These are phyloP conservation scores for Diplazon laetatorius DNA, from an alignment of 2,888 invertebrate genomes.

Conservation along the genomic window DNA sequence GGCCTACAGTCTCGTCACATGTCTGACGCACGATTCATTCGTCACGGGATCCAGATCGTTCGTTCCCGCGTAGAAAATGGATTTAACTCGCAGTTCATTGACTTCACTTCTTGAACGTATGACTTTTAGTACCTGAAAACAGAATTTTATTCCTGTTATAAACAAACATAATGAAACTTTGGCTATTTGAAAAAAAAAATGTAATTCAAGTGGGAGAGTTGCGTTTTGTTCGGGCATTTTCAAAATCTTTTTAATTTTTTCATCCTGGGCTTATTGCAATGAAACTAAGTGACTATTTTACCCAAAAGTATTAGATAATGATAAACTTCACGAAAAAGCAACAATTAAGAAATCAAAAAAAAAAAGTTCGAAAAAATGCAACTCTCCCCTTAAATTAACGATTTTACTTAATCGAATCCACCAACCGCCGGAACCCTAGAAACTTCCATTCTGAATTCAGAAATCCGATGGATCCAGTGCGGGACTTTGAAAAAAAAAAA, in stretches of 20 bases:
- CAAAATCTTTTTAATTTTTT: conserved; percentile 1
- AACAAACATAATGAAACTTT: too few relatives aligned
- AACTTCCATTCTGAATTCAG: conserved; percentile 45
- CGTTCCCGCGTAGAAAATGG: conserved; percentile 43
- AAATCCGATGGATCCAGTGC: conserved; percentile 29
- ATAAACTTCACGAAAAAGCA: too few relatives aligned
- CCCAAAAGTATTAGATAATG: too few relatives aligned
- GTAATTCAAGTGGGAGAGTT: too few relatives aligned
- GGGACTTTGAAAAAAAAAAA: conserved; percentile 55
- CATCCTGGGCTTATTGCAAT: too few relatives aligned
- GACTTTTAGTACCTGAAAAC: conserved; percentile 48
- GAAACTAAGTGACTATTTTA: too few relatives aligned
- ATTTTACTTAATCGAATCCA: conserved; percentile 55
- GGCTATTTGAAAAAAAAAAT: too few relatives aligned
- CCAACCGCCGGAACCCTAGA: conserved; percentile 37
- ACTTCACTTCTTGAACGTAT: conserved; percentile 23
- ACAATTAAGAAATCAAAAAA: too few relatives aligned
- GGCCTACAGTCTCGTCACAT: conserved; percentile 50
- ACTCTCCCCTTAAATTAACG: too few relatives aligned
- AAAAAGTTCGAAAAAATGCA: too few relatives aligned
- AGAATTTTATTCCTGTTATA: too few relatives aligned
- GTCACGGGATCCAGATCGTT: conserved; percentile 46
- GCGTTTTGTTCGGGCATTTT: too few relatives aligned
- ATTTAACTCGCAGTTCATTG: conserved; percentile 22
- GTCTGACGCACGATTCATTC: conserved; percentile 55